Base-by-base conservation (phyloP, 2,888 invertebrate genomes). In the Timema cristinae region DNA sequence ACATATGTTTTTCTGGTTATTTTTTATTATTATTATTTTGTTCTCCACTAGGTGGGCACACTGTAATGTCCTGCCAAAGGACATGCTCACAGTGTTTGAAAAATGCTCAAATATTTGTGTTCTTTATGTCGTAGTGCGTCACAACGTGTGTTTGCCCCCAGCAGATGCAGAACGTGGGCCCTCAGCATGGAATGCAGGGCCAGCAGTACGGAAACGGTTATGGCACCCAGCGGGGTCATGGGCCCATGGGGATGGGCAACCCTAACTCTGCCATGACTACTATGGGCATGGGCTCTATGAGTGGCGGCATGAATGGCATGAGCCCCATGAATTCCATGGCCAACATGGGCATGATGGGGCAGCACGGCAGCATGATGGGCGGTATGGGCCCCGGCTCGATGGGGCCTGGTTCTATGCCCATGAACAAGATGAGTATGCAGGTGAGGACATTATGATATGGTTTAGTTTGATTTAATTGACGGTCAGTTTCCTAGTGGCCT, bases 241-340 rank as follows among this genome's bases (percentile, higher is more conserved):
- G 86, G 77, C 85, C 86, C 72, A 84, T 77, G 69, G 76, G 76
- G 51, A 86, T 87, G 86, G 85, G 86, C 75, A 77, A 76, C 72
- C 76, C 77, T 67, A 74, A 71, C 71, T 59, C 69, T 73, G 86
- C 81, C 71, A 83, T 88, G 87, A 84, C 84, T 70, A 86, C 70
- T 71, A 76, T 76, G 76, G 70, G 71, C 67, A 74, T 74, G 86
- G 87, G 72, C 70, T 67, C 71, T 50, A 73, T 75, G 73, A 73
- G 72, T 7, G 72, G 70, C 15, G 70, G 69, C 71, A 86, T 86
- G 83, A 89, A 82, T 78, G 89, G 88, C 80, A 90, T 89, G 88
- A 88, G 86, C 79, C 85, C 85, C 76, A 89, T 89, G 80, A 85
- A 85, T 69, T 88, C 88, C 80, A 91, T 92, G 89, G 86, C 85